Conservation (phyloP, 2,888 invertebrate genomes). For the Carterocephalus palaemon region DNA sequence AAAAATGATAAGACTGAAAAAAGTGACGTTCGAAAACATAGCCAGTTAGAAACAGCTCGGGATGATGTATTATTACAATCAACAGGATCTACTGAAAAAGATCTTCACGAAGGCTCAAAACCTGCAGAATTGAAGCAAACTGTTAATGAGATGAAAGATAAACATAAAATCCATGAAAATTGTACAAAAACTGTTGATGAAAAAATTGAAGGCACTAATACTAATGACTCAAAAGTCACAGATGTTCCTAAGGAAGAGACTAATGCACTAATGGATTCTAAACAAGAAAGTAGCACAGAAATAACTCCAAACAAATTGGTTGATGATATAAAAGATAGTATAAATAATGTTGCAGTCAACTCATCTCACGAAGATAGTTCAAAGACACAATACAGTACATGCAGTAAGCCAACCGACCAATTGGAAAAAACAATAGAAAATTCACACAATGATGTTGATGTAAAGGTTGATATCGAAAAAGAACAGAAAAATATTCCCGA, state of each 20-base stretch:
- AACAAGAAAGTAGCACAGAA: not conserved
- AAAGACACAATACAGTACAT: not conserved
- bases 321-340: not conserved
- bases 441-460: not conserved
- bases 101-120: too few relatives aligned
- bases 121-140: too few relatives aligned
- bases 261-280: too few relatives aligned
- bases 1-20: constrained; percentile 12
- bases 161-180: too few relatives aligned
- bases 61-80: too few relatives aligned
- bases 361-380: not conserved
- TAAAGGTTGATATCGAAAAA: constrained; percentile 3
- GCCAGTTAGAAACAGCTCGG: constrained; percentile 1
- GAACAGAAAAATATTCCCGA: constrained; percentile 3
- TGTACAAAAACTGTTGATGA: too few relatives aligned
- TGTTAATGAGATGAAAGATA: too few relatives aligned
- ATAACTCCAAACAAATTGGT: not conserved
- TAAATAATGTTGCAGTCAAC: not conserved
- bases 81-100: too few relatives aligned
- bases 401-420: not conserved
- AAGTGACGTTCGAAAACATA: constrained; percentile 1
- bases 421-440: not conserved
- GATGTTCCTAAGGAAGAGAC: not conserved
- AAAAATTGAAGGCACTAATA: too few relatives aligned
- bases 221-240: too few relatives aligned